Percentiles rank a stretch among this genome's conserved stretches.
These are phyloP conservation scores for Augiades crinisus DNA, from an alignment of 2,888 invertebrate species.

Conservation along the genomic window DNA sequence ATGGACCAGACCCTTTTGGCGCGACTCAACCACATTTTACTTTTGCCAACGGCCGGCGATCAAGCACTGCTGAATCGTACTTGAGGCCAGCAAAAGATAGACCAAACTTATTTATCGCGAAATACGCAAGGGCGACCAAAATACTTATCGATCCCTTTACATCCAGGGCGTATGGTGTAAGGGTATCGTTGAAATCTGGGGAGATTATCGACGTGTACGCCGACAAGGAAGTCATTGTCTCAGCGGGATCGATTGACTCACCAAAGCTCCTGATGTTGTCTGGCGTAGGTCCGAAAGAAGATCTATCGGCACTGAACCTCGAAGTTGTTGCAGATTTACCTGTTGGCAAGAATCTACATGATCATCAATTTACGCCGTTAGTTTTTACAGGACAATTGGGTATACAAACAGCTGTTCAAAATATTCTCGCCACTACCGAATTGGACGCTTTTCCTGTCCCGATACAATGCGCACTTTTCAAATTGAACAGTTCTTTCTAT, in stretches of 20 bases:
- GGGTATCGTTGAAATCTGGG: constrained; percentile 43
- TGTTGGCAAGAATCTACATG: constrained; percentile 64
- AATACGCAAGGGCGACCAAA: constrained; percentile 53
- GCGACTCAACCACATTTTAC: constrained; percentile 43
- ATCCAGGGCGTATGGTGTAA: constrained; percentile 50
- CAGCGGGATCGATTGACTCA: constrained; percentile 60
- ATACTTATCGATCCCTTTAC: constrained; percentile 51
- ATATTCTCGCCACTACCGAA: constrained; percentile 36
- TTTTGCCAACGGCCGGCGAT: constrained; percentile 54
- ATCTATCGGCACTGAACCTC: constrained; percentile 48
- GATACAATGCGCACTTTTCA: constrained; percentile 51
- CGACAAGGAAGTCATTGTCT: constrained; percentile 57
- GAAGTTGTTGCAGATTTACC: constrained; percentile 53
- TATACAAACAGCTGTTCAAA: constrained; percentile 37
- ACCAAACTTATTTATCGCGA: constrained; percentile 55
- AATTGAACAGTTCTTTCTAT: constrained; percentile 38
- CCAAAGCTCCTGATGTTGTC: constrained; percentile 66
- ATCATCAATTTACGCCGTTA: constrained; percentile 51
- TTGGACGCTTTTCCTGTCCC: constrained; percentile 48
- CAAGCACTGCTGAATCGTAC: constrained; percentile 64
- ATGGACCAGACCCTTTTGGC: constrained; percentile 41
- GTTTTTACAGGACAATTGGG: constrained; percentile 51
- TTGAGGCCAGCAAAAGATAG: constrained; percentile 46
- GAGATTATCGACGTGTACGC: constrained; percentile 47
- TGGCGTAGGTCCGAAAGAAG: constrained; percentile 57